Evolutionary conservation across 2,888 invertebrate genomes (phyloP).

Genomic region (Chrysolina haemoptera): DNA sequence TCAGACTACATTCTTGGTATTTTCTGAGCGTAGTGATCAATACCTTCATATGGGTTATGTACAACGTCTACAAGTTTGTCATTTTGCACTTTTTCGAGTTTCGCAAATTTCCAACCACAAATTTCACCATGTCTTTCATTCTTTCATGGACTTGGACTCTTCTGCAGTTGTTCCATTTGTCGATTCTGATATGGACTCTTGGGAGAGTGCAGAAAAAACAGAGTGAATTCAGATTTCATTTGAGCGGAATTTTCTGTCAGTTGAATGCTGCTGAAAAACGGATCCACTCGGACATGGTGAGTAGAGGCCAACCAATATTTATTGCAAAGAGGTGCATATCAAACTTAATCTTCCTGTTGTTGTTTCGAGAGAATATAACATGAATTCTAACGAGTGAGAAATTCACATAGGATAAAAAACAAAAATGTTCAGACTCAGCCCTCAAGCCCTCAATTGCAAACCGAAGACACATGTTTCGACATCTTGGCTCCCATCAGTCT

Average conservation of each 20-base stretch:
- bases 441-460: no score
- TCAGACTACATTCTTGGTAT: slow-evolving; percentile 36
- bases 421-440: no score
- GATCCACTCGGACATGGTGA: slow-evolving; percentile 26
- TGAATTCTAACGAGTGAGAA: no score
- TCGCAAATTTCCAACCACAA: slow-evolving; percentile 39
- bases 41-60: slow-evolving; percentile 46
- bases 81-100: slow-evolving; percentile 37
- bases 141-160: slow-evolving; percentile 37
- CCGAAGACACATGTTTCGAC: no score
- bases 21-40: slow-evolving; percentile 39
- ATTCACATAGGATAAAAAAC: no score
- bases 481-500: no score
- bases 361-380: no score
- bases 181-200: slow-evolving; percentile 32
- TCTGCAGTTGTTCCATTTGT: slow-evolving; percentile 41
- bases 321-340: no score
- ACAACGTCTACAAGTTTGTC: slow-evolving; percentile 47
- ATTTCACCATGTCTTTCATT: slow-evolving; percentile 40
- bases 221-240: slow-evolving; percentile 31
- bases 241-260: not conserved
- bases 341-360: no score
- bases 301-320: not conserved
- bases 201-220: slow-evolving; percentile 24
- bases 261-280: slow-evolving; percentile 13